Conservation (phyloP, 2,888 invertebrate genomes). For the Dolichopus griseipennis region DNA sequence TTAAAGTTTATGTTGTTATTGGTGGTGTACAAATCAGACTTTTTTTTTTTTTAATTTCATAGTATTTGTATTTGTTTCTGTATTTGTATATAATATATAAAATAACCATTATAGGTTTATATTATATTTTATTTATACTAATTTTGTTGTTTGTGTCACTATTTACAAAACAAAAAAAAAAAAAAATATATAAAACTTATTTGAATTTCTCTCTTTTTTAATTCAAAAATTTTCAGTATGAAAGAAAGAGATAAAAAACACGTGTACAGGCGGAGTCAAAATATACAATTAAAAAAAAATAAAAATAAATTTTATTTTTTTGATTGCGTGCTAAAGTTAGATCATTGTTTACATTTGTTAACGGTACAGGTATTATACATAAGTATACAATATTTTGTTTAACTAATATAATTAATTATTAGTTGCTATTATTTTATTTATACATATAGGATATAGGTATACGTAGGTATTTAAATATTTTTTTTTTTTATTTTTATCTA, state of each 20-base stretch:
- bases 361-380: too few relatives aligned
- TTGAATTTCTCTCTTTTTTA: background rate
- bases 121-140: too few relatives aligned
- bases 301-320: background rate
- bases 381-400: too few relatives aligned
- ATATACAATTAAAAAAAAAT: background rate
- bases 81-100: background rate
- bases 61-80: background rate
- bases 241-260: slow-evolving; percentile 18
- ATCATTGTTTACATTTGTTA: background rate
- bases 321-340: background rate
- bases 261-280: slow-evolving; percentile 23
- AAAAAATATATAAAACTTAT: background rate
- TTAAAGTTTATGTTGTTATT: too few relatives aligned
- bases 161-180: too few relatives aligned
- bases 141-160: background rate
- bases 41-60: too few relatives aligned
- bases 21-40: background rate
- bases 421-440: too few relatives aligned
- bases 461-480: too few relatives aligned
- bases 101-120: background rate
- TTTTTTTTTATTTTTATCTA: too few relatives aligned
- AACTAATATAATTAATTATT: too few relatives aligned
- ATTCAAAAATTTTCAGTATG: background rate
- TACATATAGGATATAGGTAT: too few relatives aligned